Conservation (phyloP, 2,797 vertebrate species). For the Trichosurus vulpecula region DNA sequence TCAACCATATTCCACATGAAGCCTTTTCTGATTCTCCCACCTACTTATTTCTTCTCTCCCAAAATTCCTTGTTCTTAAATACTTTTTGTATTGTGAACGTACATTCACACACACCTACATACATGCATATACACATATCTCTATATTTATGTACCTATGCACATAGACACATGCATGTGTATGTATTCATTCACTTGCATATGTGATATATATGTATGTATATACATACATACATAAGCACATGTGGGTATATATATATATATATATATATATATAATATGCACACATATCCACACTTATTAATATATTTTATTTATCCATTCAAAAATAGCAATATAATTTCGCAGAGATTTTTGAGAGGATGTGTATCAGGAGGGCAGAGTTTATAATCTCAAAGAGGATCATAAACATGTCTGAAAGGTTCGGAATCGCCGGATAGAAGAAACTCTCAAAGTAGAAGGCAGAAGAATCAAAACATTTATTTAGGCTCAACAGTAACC, state of each 20-base stretch:
- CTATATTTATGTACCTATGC: not conserved
- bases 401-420: too few species aligned
- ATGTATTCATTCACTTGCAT: not conserved
- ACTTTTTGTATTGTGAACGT: not conserved
- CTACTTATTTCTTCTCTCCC: not conserved
- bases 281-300: not conserved
- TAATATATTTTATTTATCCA: conserved; percentile 83
- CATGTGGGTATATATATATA: too few species aligned
- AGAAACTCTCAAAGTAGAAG: too few species aligned
- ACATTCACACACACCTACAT: not conserved
- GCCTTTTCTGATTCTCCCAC: not conserved
- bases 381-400: too few species aligned
- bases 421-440: too few species aligned
- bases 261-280: too few species aligned
- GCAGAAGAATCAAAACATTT: too few species aligned
- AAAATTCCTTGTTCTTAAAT: not conserved
- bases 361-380: too few species aligned
- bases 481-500: too few species aligned
- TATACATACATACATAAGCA: not conserved
- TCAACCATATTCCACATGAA: not conserved
- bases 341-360: conserved; percentile 74
- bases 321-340: conserved; percentile 77
- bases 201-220: too few species aligned
- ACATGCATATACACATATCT: not conserved
- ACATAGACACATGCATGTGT: not conserved